Percentiles rank a stretch among this genome's conserved stretches.
Evolutionary conservation across 2,888 invertebrate species (phyloP).

Genomic region (Prosapia bicincta): DNA sequence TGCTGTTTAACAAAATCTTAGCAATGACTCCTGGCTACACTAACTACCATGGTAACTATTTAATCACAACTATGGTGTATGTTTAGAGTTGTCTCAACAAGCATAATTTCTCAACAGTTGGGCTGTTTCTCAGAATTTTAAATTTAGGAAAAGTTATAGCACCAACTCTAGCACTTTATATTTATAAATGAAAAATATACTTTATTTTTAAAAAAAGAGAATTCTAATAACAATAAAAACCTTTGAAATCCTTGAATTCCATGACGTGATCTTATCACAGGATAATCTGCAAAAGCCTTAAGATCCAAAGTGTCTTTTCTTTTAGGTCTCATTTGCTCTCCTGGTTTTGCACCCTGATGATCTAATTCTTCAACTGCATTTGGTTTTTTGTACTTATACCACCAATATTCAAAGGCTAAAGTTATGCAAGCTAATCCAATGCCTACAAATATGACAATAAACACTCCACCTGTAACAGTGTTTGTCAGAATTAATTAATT

Average conservation of each 20-base stretch:
- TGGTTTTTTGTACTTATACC: conserved; percentile 68
- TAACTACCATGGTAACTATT: no score
- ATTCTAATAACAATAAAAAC: background rate
- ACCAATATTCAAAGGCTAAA: conserved; percentile 91
- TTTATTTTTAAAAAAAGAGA: no score
- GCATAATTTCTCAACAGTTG: no score
- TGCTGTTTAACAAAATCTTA: no score
- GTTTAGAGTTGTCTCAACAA: no score
- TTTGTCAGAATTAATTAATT: no score
- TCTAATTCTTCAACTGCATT: background rate
- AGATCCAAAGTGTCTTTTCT: background rate
- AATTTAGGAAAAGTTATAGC: no score
- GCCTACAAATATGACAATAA: conserved; percentile 95
- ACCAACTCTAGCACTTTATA: no score
- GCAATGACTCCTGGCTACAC: no score
- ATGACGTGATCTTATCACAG: background rate
- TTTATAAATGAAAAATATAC: no score
- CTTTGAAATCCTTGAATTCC: background rate
- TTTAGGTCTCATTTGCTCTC: background rate
- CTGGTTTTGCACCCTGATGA: background rate
- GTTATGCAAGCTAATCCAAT: conserved; percentile 89
- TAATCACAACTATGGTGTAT: no score
- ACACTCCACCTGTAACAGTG: conserved; percentile 68
- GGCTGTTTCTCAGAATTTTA: no score
- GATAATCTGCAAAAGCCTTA: background rate